These are phyloP conservation scores for Acrocephalus kingi DNA, from an alignment of 2,113 vertebrate genomes.

Conservation along the genomic window DNA sequence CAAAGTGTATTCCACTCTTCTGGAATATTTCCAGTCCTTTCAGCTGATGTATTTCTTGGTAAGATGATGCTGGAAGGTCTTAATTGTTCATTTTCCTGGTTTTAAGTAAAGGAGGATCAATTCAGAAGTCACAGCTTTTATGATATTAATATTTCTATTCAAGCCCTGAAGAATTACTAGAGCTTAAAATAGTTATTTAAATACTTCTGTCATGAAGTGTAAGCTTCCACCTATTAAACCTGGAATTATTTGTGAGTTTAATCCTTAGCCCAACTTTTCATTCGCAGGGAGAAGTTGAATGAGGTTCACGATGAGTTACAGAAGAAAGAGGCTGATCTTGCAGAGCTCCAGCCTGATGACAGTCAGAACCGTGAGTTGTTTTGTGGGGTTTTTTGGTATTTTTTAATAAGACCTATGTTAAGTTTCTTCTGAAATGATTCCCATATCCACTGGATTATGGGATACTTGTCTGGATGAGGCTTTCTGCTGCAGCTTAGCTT, in stretches of 20 bases:
- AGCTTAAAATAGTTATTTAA: neutral
- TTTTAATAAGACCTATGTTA: neutral
- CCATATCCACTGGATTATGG: neutral
- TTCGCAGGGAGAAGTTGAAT: slow-evolving; percentile 89
- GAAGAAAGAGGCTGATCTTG: slow-evolving; percentile 95
- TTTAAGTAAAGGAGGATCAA: neutral
- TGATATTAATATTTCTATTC: neutral
- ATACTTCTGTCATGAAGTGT: neutral
- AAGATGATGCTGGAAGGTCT: neutral
- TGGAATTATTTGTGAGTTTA: neutral
- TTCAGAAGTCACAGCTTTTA: neutral
- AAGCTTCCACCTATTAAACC: neutral
- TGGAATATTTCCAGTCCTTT: neutral
- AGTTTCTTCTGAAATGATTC: neutral
- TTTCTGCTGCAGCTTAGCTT: neutral
- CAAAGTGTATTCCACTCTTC: neutral
- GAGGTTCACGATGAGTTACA: slow-evolving; percentile 95
- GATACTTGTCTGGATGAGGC: neutral
- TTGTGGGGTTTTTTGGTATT: rapidly evolving
- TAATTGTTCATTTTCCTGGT: neutral
- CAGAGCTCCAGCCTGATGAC: slow-evolving; percentile 91
- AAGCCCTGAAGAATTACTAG: neutral
- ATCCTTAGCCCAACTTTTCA: neutral
- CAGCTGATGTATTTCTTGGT: neutral
- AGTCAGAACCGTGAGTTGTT: slow-evolving; percentile 80